Evolutionary conservation across 2,113 vertebrate species (phyloP).

Genomic region (Etheostoma spectabile): DNA sequence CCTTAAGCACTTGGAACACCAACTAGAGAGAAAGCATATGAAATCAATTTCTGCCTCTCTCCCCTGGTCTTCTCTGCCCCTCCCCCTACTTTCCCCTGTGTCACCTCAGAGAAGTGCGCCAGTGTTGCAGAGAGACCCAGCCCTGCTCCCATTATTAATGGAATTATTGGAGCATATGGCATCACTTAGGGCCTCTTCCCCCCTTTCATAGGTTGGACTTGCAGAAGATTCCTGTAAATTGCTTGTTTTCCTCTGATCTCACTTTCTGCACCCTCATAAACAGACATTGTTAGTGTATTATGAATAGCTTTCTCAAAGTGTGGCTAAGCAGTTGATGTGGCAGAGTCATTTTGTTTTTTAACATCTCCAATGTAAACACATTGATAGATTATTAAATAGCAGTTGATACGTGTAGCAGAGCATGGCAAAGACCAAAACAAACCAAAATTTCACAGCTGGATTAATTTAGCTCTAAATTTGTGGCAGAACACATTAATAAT

Average conservation of each 20-base stretch:
- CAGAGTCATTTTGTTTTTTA: background rate
- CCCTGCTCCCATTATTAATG: slow-evolving; percentile 80
- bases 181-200: slow-evolving; percentile 79
- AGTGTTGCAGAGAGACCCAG: slow-evolving; percentile 75
- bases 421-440: slow-evolving; percentile 14
- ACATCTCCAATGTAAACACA: slow-evolving; percentile 9
- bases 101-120: slow-evolving; percentile 82
- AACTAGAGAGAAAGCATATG: slow-evolving; percentile 79
- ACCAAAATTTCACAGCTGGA: background rate
- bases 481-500: background rate
- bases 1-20: slow-evolving; percentile 48
- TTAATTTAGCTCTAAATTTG: slow-evolving; percentile 16
- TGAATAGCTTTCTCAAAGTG: slow-evolving; percentile 11
- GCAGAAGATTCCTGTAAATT: slow-evolving; percentile 71
- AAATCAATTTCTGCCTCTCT: slow-evolving; percentile 81
- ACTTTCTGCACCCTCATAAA: slow-evolving; percentile 44
- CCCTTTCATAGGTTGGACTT: slow-evolving; percentile 45
- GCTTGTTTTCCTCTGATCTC: slow-evolving; percentile 70
- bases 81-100: slow-evolving; percentile 65
- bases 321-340: slow-evolving; percentile 27
- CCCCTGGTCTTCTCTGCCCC: slow-evolving; percentile 43
- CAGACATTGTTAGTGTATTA: slow-evolving; percentile 7
- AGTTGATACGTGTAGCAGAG: background rate
- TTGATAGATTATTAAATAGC: slow-evolving; percentile 28
- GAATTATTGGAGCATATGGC: slow-evolving; percentile 84